Evolutionary conservation across 1,140 invertebrate species (phyloP), one percentile per base, ranked within the genome.

Genomic region (Frieseomelitta varia): DNA sequence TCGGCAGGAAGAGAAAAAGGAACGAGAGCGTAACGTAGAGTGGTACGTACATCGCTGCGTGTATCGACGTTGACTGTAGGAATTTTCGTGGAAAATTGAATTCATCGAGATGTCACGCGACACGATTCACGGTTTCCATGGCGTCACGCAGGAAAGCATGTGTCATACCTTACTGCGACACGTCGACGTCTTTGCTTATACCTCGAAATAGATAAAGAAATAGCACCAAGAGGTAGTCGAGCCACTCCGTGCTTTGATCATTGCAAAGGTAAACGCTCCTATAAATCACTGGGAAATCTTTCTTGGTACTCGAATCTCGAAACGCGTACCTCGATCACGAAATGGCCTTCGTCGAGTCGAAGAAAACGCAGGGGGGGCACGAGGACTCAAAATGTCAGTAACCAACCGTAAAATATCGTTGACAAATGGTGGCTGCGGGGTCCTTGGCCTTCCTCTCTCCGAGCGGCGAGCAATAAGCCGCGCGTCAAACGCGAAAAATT

Each of bases 401-500:
- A 55, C 74, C 61, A 10, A 53, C 11, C 53, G 53, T 83, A 76
- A 69, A 83, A 17, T 67, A 82, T 83, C 67, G 55, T 58, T 78
- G 81, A 83, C 81, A 83, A 83, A 83, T 83, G 39, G 81, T 30
- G 34, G 21, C 27, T 12, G 21, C 73, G 14, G 14, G 30, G 27
- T 55, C 68, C 21, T 80, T 15, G 65, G 17, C 12, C 21, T 30
- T 74, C 77, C 19, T 65, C 78, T 8, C n/a, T 47, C 8, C n/a
- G 56, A 51, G 21, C 17, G 12, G 55, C 6, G 56, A 17, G 58
- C 83, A 85, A 80, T 80, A 85, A 85, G 69, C 61, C 77, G 10
- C 71, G 77, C 69, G 58, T 80, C 76, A 85, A 80, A 80, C 56
- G 51, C 77, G 30, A 85, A 34, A 39, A 79, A 80, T 85, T 85